Evolutionary conservation across 2,797 vertebrate genomes (phyloP).

Genomic region (Arnoldichthys spilopterus): DNA sequence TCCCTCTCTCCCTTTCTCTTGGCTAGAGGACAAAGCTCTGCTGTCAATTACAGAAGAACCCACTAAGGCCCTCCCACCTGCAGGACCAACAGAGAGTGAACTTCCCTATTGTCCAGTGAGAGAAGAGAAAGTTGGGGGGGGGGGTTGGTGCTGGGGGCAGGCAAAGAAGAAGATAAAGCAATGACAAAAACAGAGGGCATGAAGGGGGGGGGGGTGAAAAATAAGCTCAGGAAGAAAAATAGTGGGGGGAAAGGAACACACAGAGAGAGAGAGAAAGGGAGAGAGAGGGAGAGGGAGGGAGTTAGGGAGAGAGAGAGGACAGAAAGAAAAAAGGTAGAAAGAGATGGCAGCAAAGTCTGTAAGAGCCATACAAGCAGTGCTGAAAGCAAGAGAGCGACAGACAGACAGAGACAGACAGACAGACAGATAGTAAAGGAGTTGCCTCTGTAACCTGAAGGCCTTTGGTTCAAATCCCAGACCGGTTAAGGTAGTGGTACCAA

Average conservation of each 20-base stretch:
- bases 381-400: neutral
- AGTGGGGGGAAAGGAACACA: conserved; percentile 47
- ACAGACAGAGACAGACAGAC: too few species aligned
- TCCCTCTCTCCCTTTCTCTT: conserved; percentile 67
- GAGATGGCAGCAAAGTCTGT: conserved; percentile 11
- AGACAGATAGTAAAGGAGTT: too few species aligned
- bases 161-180: conserved; percentile 38
- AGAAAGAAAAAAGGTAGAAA: neutral
- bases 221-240: conserved; percentile 56
- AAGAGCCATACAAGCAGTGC: neutral
- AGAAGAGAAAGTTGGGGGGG: conserved; percentile 19
- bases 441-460: too few species aligned
- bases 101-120: conserved; percentile 69
- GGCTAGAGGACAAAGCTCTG: conserved; percentile 71
- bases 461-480: too few species aligned
- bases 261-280: conserved; percentile 64
- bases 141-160: conserved; percentile 12
- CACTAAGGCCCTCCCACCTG: conserved; percentile 47
- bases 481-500: too few species aligned
- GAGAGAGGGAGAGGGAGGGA: conserved; percentile 34
- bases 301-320: conserved; percentile 62
- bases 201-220: conserved; percentile 45
- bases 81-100: conserved; percentile 53
- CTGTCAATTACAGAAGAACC: conserved; percentile 70
- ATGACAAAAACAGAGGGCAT: conserved; percentile 31